A percentile compares a stretch with the other conserved stretches of the same genome.
These are phyloP conservation scores for Channa maculata DNA, from an alignment of 2,113 vertebrate species.

Conservation along the genomic window DNA sequence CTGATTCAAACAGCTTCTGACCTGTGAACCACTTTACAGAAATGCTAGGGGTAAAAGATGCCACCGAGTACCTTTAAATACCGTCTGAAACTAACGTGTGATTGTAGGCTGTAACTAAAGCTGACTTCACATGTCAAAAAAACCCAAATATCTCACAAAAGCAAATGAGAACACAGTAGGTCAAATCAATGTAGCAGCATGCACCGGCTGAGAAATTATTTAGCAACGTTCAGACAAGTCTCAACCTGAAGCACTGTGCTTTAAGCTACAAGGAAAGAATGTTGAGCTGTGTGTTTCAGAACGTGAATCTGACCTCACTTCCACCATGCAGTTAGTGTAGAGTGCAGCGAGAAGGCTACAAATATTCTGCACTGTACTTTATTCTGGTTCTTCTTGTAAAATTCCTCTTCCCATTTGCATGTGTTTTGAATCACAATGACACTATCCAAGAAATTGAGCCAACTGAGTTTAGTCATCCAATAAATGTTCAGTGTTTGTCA, in stretches of 20 bases:
- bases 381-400: conserved; percentile 6
- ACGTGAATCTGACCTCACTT: conserved; percentile 11
- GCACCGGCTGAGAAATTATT: conserved; percentile 35
- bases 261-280: conserved; percentile 61
- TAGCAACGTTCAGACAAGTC: conserved; percentile 64
- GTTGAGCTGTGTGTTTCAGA: conserved; percentile 20
- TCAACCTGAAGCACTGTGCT: conserved; percentile 58
- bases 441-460: neutral
- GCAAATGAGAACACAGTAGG: neutral
- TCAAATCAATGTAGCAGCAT: neutral
- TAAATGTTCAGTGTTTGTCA: too few relatives aligned
- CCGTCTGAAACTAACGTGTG: too few relatives aligned
- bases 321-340: conserved; percentile 4
- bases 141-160: too few relatives aligned
- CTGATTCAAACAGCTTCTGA: too few relatives aligned
- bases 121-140: too few relatives aligned
- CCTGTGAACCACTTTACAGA: too few relatives aligned
- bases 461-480: too few relatives aligned
- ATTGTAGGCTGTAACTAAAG: too few relatives aligned
- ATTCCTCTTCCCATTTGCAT: conserved; percentile 28
- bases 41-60: neutral
- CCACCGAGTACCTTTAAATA: too few relatives aligned
- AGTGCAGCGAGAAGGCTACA: neutral
- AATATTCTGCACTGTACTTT: conserved; percentile 25
- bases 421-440: conserved; percentile 15